Conservation (phyloP, 2,113 vertebrate genomes). For the Lethenteron camtschaticum region DNA sequence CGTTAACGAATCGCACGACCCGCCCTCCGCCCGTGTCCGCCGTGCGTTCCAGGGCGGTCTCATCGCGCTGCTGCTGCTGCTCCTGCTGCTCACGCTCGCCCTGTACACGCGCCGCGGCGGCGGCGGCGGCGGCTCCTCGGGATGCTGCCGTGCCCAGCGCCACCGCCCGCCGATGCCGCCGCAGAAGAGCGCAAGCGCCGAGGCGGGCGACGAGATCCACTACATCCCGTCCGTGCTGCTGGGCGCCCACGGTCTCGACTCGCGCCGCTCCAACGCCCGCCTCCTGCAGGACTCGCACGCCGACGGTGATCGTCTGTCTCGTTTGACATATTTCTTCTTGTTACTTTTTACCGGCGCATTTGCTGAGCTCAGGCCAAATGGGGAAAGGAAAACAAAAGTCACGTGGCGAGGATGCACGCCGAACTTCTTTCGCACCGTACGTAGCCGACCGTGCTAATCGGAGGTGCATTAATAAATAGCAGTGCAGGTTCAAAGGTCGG, state of each 20-base stretch:
- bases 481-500: no score
- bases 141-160: not conserved
- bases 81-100: slow-evolving; percentile 73
- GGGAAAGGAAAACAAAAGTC: no score
- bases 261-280: slow-evolving; percentile 40
- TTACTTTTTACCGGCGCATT: no score
- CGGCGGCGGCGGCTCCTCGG: slow-evolving; percentile 45
- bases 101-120: slow-evolving; percentile 76
- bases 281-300: slow-evolving; percentile 19
- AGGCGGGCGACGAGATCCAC: slow-evolving; percentile 94
- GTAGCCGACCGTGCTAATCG: no score
- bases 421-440: no score
- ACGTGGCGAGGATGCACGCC: no score
- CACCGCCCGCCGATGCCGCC: slow-evolving; percentile 17
- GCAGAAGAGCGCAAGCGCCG: slow-evolving; percentile 85
- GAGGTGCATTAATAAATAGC: no score
- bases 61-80: slow-evolving; percentile 64
- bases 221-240: slow-evolving; percentile 89
- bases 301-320: not conserved
- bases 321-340: no score
- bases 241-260: slow-evolving; percentile 55
- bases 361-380: no score
- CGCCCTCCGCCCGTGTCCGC: no score
- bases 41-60: slow-evolving; percentile 48
- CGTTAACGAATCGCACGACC: no score